Evolutionary conservation across 2,113 vertebrate genomes (phyloP), one percentile per base, ranked within the genome.

Genomic region (Mormoops blainvillei): DNA sequence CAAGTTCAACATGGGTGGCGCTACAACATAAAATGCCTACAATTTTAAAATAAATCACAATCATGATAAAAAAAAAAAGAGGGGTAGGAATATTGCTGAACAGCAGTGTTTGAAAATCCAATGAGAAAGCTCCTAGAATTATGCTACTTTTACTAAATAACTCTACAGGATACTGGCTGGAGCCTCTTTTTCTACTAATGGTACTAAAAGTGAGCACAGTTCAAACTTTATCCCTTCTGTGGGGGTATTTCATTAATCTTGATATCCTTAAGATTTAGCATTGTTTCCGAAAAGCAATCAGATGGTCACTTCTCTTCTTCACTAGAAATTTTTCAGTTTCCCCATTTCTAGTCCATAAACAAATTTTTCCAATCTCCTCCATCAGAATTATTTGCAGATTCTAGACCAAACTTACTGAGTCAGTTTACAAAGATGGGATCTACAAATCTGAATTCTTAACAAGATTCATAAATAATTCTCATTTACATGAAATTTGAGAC

Each of bases 21-120:
- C 33, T 56, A n/a, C 33, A 85, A 76, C 33, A 28, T 45, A 67
- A 94, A 95, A 61, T 61, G 50, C 20, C 43, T 63, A 31, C 28
- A 88, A 67, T 65, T 94, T 94, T 87, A 52, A 95, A 87, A 85
- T 19, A 43, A 89, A 70, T 89, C 68, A 83, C 77, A 71, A 73
- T 24, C 19, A 76, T 7, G 1, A 18, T 36, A 86, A 41, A 16
- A n/a, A n/a, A n/a, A 56, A 70, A 36, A 77, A 48, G 68, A 70
- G 31, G 61, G 13, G 26, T 58, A 54, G 83, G 65, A 74, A n/a
- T 54, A 86, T 18, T 94, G 48, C 67, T 70, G 43, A 88, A 54
- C 2, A 58, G 6, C 15, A 74, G 18, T 81, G 24, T 10, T 89
- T 85, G 65, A 26, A 45, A 50, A 33, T 7, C 16, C 16, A 43